Conservation (phyloP, 2,888 invertebrate species). For the Lysandra bellargus region DNA sequence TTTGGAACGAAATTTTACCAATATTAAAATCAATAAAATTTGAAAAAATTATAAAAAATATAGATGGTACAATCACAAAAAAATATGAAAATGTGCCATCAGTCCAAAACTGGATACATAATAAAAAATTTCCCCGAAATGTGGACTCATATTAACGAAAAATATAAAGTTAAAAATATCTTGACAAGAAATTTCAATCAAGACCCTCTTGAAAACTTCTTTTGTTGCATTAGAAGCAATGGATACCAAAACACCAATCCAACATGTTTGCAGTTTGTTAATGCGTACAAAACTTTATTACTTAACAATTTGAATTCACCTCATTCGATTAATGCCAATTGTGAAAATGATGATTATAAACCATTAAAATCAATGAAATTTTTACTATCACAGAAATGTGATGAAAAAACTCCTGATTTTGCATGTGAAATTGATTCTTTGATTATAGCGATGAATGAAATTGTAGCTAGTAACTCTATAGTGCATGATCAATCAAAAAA, state of each 20-base stretch:
- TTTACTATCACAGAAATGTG: background rate
- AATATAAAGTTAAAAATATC: background rate
- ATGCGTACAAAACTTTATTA: background rate
- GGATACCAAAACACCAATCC: background rate
- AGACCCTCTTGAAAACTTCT: no score
- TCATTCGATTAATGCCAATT: conserved; percentile 25
- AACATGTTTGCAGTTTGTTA: conserved; percentile 14
- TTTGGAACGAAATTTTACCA: conserved; percentile 35
- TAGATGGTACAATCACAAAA: no score
- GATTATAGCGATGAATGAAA: conserved; percentile 4
- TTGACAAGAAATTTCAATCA: no score
- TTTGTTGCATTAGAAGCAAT: no score
- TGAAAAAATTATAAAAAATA: background rate
- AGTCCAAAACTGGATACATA: background rate
- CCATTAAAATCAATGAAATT: conserved; percentile 2
- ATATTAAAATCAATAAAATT: conserved; percentile 33
- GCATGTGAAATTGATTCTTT: conserved; percentile 27
- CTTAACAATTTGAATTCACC: conserved; percentile 1
- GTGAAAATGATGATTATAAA: conserved; percentile 28
- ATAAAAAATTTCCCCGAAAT: conserved; percentile 6
- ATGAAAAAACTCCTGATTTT: background rate
- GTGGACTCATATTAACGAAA: background rate
- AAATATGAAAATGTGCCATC: conserved; percentile 28
- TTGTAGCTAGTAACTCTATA: background rate
- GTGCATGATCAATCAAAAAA: conserved; percentile 8